Conservation (phyloP, 2,797 vertebrate species). For the Morus bassanus region DNA sequence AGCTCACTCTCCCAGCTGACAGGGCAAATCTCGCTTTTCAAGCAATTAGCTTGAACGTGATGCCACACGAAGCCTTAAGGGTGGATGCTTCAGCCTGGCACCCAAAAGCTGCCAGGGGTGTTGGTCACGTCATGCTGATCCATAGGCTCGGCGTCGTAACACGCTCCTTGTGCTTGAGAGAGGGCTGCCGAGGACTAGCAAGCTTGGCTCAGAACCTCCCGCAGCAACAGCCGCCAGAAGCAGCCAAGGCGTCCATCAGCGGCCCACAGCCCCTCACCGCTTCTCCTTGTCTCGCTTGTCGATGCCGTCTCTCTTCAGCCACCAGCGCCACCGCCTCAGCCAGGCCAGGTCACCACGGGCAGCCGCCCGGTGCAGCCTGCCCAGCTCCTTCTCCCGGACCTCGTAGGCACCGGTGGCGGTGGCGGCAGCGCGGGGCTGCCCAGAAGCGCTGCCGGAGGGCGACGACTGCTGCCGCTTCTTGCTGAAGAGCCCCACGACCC, state of each 20-base stretch:
- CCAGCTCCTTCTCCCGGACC: constrained; percentile 79
- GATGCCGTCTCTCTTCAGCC: constrained; percentile 79
- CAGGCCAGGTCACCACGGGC: constrained; percentile 75
- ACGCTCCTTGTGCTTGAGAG: not conserved
- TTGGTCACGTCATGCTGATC: not conserved
- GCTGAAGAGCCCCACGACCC: too few species aligned
- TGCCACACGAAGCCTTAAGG: not conserved
- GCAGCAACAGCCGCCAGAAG: not conserved
- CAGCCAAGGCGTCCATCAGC: not conserved
- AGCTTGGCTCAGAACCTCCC: not conserved
- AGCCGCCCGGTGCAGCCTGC: constrained; percentile 86
- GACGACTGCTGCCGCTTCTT: too few species aligned
- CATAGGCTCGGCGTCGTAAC: not conserved
- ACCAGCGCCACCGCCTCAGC: constrained; percentile 68
- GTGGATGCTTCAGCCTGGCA: rapidly evolving
- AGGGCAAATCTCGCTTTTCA: not conserved
- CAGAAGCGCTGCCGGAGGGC: not conserved
- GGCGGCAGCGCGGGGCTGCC: not conserved
- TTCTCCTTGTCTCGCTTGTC: constrained; percentile 85
- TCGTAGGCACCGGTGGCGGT: constrained; percentile 67
- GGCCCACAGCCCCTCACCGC: constrained; percentile 68
- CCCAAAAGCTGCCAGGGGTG: not conserved
- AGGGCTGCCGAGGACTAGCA: not conserved
- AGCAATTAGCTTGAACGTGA: not conserved
- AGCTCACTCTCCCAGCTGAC: not conserved